phyloP scores from a whole-genome alignment of 2,113 vertebrate genomes.

The Promerops cafer region DNA sequence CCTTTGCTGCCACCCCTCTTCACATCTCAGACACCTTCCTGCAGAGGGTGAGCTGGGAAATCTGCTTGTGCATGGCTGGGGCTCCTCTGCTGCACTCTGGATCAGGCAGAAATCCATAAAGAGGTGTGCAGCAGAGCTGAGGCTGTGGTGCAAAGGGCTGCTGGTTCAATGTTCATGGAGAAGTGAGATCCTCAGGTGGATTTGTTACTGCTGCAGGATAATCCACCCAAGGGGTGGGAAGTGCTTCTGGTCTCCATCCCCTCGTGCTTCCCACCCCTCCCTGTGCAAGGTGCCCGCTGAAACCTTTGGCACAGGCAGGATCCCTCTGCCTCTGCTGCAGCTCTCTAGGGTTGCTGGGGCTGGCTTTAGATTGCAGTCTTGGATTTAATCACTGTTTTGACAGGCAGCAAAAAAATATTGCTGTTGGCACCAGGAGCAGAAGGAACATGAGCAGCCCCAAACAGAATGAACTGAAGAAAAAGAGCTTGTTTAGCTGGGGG shows the following conservation, averaged over 20 bases:
- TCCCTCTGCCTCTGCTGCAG: background rate
- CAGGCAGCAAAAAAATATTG: background rate
- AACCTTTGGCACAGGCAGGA: background rate
- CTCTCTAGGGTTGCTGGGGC: background rate
- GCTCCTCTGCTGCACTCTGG: background rate
- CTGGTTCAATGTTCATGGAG: background rate
- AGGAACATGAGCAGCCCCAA: background rate
- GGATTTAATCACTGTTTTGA: background rate
- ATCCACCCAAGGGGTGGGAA: background rate
- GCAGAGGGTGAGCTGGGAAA: background rate
- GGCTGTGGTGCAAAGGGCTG: background rate
- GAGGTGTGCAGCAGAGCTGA: background rate
- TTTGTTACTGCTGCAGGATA: background rate
- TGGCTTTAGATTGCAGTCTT: background rate
- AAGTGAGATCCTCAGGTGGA: accelerated
- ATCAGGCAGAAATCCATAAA: background rate
- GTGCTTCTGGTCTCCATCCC: background rate
- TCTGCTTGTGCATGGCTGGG: background rate
- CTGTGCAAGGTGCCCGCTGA: background rate
- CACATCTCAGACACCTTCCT: background rate
- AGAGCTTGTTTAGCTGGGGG: background rate
- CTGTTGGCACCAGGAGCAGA: background rate
- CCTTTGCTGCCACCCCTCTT: background rate
- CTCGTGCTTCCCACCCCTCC: background rate
- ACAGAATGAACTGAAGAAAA: background rate